phyloP scores from a whole-genome alignment of 2,113 vertebrate genomes.

The Heloderma charlesbogerti region DNA sequence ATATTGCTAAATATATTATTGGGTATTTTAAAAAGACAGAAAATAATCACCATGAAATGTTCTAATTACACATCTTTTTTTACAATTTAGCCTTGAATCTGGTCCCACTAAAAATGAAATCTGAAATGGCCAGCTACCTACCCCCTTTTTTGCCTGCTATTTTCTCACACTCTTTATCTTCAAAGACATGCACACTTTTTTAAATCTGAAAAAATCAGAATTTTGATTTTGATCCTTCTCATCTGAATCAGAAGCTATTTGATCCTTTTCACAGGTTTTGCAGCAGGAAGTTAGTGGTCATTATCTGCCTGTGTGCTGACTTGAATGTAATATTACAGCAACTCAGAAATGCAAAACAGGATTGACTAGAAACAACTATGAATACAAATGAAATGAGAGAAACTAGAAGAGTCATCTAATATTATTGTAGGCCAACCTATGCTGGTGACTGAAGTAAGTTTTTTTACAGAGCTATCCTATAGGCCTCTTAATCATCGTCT shows the following conservation, averaged over 20 bases:
- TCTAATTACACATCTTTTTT: neutral
- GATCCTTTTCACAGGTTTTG: neutral
- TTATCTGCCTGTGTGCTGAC: too few species aligned
- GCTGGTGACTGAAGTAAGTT: neutral
- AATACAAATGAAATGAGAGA: neutral
- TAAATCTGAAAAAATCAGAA: too few species aligned
- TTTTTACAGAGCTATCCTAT: neutral
- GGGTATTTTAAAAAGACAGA: neutral
- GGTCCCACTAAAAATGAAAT: too few species aligned
- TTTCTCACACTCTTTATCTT: neutral
- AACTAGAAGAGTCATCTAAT: neutral
- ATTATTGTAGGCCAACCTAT: neutral
- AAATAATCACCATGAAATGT: neutral
- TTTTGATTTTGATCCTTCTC: too few species aligned
- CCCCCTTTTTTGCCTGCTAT: neutral
- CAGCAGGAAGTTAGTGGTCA: neutral
- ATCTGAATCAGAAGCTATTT: neutral
- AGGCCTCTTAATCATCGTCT: neutral
- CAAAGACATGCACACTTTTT: neutral
- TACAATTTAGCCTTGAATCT: neutral
- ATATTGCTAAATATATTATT: neutral
- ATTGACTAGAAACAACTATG: neutral
- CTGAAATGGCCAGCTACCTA: neutral
- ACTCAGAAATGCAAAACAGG: conserved; percentile 6
- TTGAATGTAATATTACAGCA: neutral